These are phyloP conservation scores for Drosophila busckii DNA, from an alignment of 1,140 invertebrate genomes.

Conservation along the genomic window DNA sequence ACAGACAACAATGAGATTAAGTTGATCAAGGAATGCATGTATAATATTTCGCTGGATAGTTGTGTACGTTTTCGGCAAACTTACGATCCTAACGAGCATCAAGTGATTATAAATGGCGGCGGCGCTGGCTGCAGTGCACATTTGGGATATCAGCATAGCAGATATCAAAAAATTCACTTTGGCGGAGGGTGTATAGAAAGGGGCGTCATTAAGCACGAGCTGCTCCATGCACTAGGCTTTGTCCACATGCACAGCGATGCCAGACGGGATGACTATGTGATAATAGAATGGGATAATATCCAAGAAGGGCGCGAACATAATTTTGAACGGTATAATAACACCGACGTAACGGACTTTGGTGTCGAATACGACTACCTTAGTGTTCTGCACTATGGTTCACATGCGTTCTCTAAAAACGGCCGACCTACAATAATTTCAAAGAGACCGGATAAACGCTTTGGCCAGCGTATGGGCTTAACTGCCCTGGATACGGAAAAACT, in stretches of 20 bases:
- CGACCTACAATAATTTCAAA: constrained; percentile 83
- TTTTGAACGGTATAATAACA: constrained; percentile 79
- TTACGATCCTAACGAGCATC: constrained; percentile 1
- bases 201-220: constrained; percentile 83
- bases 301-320: constrained; percentile 79
- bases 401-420: constrained; percentile 86
- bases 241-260: constrained; percentile 85
- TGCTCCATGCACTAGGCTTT: constrained; percentile 84
- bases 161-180: constrained; percentile 53
- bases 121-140: constrained; percentile 79
- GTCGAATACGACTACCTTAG: constrained; percentile 83
- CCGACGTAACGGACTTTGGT: constrained; percentile 77
- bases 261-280: constrained; percentile 84
- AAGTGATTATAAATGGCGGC: constrained; percentile 53
- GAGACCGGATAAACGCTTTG: constrained; percentile 67
- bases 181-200: constrained; percentile 44
- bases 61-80: constrained; percentile 37
- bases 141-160: constrained; percentile 79
- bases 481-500: constrained; percentile 80
- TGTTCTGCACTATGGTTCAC: constrained; percentile 84
- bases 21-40: too few species aligned
- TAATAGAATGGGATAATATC: constrained; percentile 84
- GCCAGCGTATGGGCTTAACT: constrained; percentile 80
- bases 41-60: constrained; percentile 23
- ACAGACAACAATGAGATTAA: too few species aligned